Base-by-base conservation (phyloP, 2,113 vertebrate species). In the Paradoxurus hermaphroditus region DNA sequence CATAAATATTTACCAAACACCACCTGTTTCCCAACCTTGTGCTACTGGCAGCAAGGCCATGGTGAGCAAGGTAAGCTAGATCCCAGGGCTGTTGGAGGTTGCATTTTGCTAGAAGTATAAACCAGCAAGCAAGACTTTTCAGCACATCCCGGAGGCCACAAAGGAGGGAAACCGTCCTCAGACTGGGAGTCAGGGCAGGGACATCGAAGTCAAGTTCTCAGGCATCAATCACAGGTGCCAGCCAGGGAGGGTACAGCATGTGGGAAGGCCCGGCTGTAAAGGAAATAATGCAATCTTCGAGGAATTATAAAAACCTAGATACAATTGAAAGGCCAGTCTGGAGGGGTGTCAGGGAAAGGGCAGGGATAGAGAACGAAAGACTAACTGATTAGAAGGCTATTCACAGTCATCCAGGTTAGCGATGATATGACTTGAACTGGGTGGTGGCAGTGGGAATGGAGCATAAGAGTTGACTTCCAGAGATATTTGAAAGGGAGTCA, bases 1-100 rank as follows among this genome's bases (percentile, higher is more conserved):
- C 16, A 77, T 21, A 78, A 67, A 63, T 87, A 70, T 83, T 86
- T 84, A 39, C 36, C 62, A 39, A 95, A 86, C 11, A 87, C 14
- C 34, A 41, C 11, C 75, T 87, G 8, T 67, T 67, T 39, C 16
- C n/a, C 51, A 73, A 53, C 12, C 19, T 18, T 46, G 34, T 83
- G 73, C 62, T 62, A 73, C 46, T 39, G n/a, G 4, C 53, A 89
- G 31, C 13, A 53, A 88, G 9, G 62, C 4, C 49, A 18, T 49
- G 36, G 41, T 83, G 16, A 62, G 29, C 0, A 29, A 81, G 10
- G 16, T 0, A 73, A 62, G 29, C 29, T 2, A 16, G 6, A 3
- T 53, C 31, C 49, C 49, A 62, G 59, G 39, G 25, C 7, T 8
- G 13, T 13, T 9, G n/a, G 36, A 65, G 16, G 23, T 4, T 84